Evolutionary conservation across 2,797 vertebrate genomes (phyloP).

Genomic region (Lagorchestes hirsutus): DNA sequence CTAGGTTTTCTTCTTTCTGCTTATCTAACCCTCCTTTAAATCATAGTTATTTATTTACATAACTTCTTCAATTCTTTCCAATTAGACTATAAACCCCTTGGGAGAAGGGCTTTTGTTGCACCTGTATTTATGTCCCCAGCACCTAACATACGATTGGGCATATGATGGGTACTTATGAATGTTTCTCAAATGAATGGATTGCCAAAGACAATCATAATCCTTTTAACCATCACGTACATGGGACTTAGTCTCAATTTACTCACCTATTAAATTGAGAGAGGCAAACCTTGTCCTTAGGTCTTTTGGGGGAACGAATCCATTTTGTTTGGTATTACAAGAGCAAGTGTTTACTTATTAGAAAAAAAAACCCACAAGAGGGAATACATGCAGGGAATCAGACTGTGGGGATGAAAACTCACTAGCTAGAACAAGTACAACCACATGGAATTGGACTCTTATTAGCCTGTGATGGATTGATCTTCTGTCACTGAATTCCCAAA

Average conservation of each 20-base stretch:
- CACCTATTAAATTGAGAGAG: neutral
- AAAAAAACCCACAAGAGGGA: neutral
- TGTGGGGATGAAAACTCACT: neutral
- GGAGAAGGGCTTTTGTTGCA: neutral
- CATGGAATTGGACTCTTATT: neutral
- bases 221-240: neutral
- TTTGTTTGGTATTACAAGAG: constrained; percentile 41
- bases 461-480: constrained; percentile 43
- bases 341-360: constrained; percentile 47
- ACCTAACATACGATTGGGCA: neutral
- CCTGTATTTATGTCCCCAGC: neutral
- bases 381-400: neutral
- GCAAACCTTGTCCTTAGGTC: neutral
- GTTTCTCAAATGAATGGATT: neutral
- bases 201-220: neutral
- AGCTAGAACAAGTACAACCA: neutral
- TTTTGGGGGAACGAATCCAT: constrained; percentile 30
- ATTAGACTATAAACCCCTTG: neutral
- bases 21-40: neutral
- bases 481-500: constrained; percentile 38
- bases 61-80: neutral
- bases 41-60: neutral
- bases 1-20: neutral
- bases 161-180: neutral
- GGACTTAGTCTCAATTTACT: constrained; percentile 4